phyloP scores from a whole-genome alignment of 2,113 vertebrate species.

The Tauraco erythrolophus region DNA sequence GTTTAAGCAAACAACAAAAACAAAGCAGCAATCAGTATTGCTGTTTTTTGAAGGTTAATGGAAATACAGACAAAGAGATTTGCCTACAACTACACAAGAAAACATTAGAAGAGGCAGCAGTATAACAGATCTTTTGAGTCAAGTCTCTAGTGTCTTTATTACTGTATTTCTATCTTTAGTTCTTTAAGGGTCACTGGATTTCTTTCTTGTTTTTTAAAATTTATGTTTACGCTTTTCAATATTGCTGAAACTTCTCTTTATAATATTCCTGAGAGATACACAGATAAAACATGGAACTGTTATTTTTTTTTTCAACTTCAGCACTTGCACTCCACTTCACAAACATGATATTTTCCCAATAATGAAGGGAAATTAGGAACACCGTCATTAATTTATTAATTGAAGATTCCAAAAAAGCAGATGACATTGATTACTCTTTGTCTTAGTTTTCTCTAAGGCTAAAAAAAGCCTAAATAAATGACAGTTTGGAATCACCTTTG shows the following conservation, averaged over 20 bases:
- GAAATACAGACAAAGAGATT: background rate
- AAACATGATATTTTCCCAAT: background rate
- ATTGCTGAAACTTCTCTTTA: background rate
- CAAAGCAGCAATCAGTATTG: background rate
- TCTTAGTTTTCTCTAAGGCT: constrained; percentile 44
- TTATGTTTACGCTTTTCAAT: background rate
- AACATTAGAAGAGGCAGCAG: background rate
- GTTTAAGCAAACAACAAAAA: background rate
- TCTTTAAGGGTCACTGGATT: constrained; percentile 39
- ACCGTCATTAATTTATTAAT: constrained; percentile 60
- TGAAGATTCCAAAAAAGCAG: constrained; percentile 40
- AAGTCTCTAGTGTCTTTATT: constrained; percentile 45
- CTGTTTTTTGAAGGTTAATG: constrained; percentile 20
- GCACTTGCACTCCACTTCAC: background rate
- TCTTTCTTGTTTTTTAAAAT: constrained; percentile 24
- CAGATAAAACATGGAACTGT: background rate
- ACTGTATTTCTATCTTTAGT: constrained; percentile 2
- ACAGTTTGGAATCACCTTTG: constrained; percentile 7
- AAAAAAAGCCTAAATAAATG: constrained; percentile 30
- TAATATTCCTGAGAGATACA: background rate
- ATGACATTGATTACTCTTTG: constrained; percentile 48
- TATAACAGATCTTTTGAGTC: background rate
- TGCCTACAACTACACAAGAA: background rate
- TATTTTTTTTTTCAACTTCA: background rate
- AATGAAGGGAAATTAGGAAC: constrained; percentile 54